Evolutionary conservation across 2,888 invertebrate species (phyloP), one percentile per base, ranked within the genome.

Genomic region (Saturnia pavonia): DNA sequence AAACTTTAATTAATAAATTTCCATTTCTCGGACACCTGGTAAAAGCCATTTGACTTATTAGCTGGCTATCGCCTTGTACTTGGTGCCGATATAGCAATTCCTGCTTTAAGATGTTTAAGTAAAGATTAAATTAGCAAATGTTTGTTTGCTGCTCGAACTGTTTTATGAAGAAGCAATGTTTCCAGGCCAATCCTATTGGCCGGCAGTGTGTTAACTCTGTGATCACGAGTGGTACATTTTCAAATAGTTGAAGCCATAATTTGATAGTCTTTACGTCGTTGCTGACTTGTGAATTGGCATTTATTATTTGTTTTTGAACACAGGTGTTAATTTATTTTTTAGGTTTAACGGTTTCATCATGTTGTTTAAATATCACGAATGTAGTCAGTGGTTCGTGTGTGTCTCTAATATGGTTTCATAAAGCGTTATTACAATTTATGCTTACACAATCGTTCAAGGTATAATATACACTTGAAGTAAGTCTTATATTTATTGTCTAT

Each of bases 311-410:
- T 90, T 88, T 90, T 91, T 85, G 89, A 89, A 82, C 77, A 81
- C 76, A 80, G 78, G 84, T 86, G 91, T 87, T 91, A 92, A 91
- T 88, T 88, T 86, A 86, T 90, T 89, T 91, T 91, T 91, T 89
- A 87, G 86, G 87, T 87, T 90, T 90, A 91, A 91, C 91, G 88
- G 89, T 91, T 91, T 90, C 90, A 91, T 90, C 90, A 89, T 90
- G 85, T 82, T 83, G 85, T 86, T 85, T 89, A 89, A 91, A 90
- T 87, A 88, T 88, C 87, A 87, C 86, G 87, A 85, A 80, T 82
- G 76, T 79, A 80, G 80, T 82, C 79, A 81, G 77, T 79, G 74
- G 76, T 78, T 80, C 75, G 74, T 82, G 79, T 80, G 72, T 73
- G 77, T 79, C 72, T 69, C 70, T 82, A 80, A 80, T 81, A 78